Base-by-base conservation (phyloP, 2,113 vertebrate genomes). In the Tychaedon coryphoeus region DNA sequence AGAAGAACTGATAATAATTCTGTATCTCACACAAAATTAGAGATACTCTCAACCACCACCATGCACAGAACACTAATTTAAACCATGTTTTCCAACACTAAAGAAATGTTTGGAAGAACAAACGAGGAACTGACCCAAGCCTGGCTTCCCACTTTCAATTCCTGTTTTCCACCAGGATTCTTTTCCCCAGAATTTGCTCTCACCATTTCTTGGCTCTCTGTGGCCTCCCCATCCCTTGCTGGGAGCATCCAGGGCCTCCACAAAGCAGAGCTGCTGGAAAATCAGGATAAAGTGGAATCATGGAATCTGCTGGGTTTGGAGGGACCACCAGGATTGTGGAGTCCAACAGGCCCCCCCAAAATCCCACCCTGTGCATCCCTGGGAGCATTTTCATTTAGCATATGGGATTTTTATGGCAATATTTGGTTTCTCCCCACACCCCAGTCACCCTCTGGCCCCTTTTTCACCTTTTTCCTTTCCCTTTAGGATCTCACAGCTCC, bases 171-270 rank as follows among this genome's bases (percentile, higher is more conserved):
- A 3, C 24, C 15, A 66, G 51, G 69, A 58, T 89, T 61, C 9
- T 81, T 83, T 54, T 24, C 42, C 45, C 34, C 22, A 43, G 43
- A 22, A 36, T 82, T 89, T 54, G 42, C 9, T 50, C 97, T 97
- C 95, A 98, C 97, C 97, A 0, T 73, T 29, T 45, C 69, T 50
- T 84, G 88, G 29, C 36, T 61, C 74, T 75, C 48, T n/a, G 79
- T 54, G 65, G 53, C 83, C 33, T 95, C 88, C 11, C 78, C 25
- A 3, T 83, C 95, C 80, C 80, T 84, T 6, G 91, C 84, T 36
- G 95, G n/a, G 64, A 57, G 60, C 33, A 75, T 74, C 98, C 98
- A 98, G 4, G 98, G 98, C 82, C 98, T 97, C 97, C 98, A 98
- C 2, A 94, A 76, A 11, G 82, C 69, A 10, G 95, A 40, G 70